Conservation (phyloP, 2,797 vertebrate genomes). For the Microctenopoma stevenorrisi region DNA sequence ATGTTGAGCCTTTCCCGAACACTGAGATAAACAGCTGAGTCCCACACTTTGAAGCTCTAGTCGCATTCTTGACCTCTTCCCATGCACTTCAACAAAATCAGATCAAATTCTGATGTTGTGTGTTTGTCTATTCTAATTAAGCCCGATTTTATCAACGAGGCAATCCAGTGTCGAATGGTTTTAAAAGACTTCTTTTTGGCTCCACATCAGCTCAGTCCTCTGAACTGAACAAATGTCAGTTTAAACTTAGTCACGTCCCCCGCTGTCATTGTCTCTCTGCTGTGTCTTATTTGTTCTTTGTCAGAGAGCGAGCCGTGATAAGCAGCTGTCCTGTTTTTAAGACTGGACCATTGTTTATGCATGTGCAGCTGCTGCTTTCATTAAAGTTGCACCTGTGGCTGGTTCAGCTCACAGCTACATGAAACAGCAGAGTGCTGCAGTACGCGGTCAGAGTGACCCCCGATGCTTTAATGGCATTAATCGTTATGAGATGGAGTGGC, state of each 20-base stretch:
- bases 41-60: conserved; percentile 10
- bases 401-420: not conserved
- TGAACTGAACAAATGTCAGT: not conserved
- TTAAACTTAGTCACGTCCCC: not conserved
- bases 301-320: not conserved
- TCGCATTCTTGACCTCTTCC: conserved; percentile 27
- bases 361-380: conserved; percentile 37
- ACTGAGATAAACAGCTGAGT: conserved; percentile 28
- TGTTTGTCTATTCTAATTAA: conserved; percentile 53
- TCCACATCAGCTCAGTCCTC: not conserved
- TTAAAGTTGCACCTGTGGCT: conserved; percentile 39
- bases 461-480: not conserved
- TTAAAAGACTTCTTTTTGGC: conserved; percentile 53
- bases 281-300: not conserved
- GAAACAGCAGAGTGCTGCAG: not conserved
- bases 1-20: not conserved
- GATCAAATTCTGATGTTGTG: conserved; percentile 36
- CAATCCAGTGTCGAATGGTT: conserved; percentile 22
- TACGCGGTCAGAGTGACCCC: not conserved
- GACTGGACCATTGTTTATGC: not conserved
- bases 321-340: conserved; percentile 17
- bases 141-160: conserved; percentile 29
- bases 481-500: too few species aligned
- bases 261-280: not conserved
- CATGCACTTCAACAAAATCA: conserved; percentile 41